phyloP scores from a whole-genome alignment of 2,888 invertebrate genomes.

The Nephrotoma flavescens region DNA sequence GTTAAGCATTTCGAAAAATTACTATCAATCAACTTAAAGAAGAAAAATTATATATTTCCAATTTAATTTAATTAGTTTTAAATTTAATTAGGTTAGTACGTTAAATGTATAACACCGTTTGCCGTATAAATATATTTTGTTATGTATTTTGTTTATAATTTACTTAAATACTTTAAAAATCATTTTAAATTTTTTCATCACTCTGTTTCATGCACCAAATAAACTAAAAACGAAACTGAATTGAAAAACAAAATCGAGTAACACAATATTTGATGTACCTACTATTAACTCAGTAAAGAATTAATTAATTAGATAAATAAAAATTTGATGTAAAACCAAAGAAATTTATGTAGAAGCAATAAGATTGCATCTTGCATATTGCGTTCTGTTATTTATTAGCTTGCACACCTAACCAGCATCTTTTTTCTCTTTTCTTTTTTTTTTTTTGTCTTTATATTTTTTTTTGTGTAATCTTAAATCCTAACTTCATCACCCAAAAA shows the following conservation, averaged over 20 bases:
- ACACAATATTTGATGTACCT: neutral
- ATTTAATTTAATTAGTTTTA: neutral
- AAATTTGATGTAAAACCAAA: neutral
- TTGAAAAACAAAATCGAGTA: neutral
- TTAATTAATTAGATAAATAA: neutral
- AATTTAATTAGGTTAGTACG: neutral
- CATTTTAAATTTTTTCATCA: neutral
- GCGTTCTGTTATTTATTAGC: conserved; percentile 18
- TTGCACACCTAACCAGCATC: conserved; percentile 2
- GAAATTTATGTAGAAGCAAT: neutral
- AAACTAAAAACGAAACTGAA: neutral
- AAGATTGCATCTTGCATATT: conserved; percentile 3
- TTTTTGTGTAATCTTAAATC: neutral
- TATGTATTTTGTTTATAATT: neutral
- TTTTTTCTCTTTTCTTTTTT: conserved; percentile 13
- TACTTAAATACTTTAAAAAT: neutral
- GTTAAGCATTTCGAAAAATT: neutral
- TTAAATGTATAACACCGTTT: neutral
- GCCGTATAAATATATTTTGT: neutral
- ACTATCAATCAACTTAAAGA: neutral
- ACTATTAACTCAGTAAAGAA: neutral
- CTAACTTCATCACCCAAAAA: neutral
- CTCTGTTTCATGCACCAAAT: neutral
- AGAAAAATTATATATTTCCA: neutral
- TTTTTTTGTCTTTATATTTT: neutral